Conservation (phyloP, 2,888 invertebrate species). For the Drosophila gaucha region DNA sequence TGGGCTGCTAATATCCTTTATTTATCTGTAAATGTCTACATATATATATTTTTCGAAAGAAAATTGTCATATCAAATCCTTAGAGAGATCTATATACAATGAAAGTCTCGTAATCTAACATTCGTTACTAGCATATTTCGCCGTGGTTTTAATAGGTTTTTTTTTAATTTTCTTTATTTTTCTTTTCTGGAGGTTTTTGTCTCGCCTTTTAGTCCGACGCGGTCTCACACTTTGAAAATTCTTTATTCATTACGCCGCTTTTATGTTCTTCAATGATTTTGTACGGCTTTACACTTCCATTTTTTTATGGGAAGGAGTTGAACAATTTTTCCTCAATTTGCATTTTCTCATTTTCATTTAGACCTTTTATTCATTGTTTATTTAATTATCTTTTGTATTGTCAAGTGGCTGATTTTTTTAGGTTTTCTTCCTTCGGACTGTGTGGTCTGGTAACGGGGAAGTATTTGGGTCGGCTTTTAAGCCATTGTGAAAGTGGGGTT, state of each 20-base stretch:
- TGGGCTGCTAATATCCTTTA: too few relatives aligned
- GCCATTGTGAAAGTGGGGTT: conserved; percentile 19
- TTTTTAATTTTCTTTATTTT: conserved; percentile 1
- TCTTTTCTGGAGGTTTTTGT: not conserved
- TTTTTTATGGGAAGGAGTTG: conserved; percentile 29
- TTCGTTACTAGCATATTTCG: not conserved
- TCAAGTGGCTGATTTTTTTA: conserved; percentile 70
- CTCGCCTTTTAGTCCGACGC: conserved; percentile 1
- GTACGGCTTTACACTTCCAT: conserved; percentile 66
- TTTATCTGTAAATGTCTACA: too few relatives aligned
- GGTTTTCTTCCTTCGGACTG: conserved; percentile 32
- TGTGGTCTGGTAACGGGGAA: conserved; percentile 36
- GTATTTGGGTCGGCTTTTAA: conserved; percentile 38
- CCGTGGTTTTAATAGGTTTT: not conserved
- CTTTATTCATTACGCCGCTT: conserved; percentile 61
- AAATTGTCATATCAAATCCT: too few relatives aligned
- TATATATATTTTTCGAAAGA: too few relatives aligned
- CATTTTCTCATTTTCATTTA: conserved; percentile 68
- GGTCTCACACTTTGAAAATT: conserved; percentile 28
- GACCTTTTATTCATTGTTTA: conserved; percentile 73
- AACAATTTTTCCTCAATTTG: conserved; percentile 53
- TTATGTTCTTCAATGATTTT: conserved; percentile 69
- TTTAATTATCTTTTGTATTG: conserved; percentile 77
- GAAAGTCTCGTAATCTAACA: conserved; percentile 1
- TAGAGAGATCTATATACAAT: not conserved